Conservation (phyloP, 2,113 vertebrate genomes). For the Brachyhypopomus occidentalis region DNA sequence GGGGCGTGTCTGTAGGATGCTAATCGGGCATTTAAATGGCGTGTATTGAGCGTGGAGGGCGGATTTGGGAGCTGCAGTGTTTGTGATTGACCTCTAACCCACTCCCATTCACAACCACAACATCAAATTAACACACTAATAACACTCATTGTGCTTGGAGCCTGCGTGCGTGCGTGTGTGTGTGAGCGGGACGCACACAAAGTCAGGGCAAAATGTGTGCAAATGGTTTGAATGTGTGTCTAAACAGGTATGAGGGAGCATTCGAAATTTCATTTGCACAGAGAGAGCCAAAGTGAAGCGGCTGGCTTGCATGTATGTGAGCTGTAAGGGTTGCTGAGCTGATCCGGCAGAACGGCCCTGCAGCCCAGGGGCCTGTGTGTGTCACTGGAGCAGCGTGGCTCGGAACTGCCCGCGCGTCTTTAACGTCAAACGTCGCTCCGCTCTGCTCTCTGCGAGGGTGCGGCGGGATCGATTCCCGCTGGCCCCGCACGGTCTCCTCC, state of each 20-base stretch:
- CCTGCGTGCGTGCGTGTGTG: slow-evolving; percentile 7
- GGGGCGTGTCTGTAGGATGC: slow-evolving; percentile 43
- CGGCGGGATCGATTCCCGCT: slow-evolving; percentile 50
- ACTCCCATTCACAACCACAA: slow-evolving; percentile 40
- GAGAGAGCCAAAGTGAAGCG: background rate
- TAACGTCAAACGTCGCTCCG: too few species aligned
- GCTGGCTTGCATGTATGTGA: background rate
- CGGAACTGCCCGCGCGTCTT: too few species aligned
- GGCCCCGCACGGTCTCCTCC: background rate
- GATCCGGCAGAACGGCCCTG: too few species aligned
- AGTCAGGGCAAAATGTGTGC: background rate
- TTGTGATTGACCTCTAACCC: slow-evolving; percentile 50
- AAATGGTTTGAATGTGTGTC: slow-evolving; percentile 13
- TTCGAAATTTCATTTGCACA: background rate
- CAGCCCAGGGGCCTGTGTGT: too few species aligned
- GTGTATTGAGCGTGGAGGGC: slow-evolving; percentile 43
- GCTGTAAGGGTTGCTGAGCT: background rate
- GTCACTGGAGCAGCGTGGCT: too few species aligned
- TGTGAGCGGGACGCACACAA: background rate
- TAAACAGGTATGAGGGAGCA: background rate
- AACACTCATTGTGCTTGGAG: slow-evolving; percentile 35
- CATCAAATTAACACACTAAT: slow-evolving; percentile 56
- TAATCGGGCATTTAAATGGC: slow-evolving; percentile 51
- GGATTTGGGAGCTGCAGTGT: slow-evolving; percentile 17
- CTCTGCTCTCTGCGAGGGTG: slow-evolving; percentile 30